phyloP scores from a whole-genome alignment of 1,140 invertebrate species.

The Pomacea maculata region DNA sequence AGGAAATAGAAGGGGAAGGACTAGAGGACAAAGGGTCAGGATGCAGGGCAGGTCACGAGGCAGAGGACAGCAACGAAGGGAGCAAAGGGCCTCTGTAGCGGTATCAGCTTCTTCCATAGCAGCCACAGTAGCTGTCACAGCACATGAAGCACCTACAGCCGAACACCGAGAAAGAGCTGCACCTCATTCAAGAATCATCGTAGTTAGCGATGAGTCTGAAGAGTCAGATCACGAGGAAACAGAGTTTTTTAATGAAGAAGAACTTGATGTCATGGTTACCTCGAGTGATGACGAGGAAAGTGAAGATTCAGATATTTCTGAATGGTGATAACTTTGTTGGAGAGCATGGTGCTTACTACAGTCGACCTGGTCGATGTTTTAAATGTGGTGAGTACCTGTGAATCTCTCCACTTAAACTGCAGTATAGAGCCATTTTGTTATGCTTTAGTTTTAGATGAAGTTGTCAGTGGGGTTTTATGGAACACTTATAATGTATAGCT shows the following conservation, averaged over 20 bases:
- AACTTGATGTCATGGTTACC: background rate
- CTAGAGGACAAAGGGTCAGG: conserved; percentile 8
- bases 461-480: background rate
- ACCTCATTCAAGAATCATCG: background rate
- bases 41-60: conserved; percentile 17
- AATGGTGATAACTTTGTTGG: conserved; percentile 34
- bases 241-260: background rate
- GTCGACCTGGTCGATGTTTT: conserved; percentile 48
- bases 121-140: background rate
- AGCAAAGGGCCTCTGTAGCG: background rate
- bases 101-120: background rate
- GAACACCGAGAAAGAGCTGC: background rate
- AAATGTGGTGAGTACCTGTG: conserved; percentile 46
- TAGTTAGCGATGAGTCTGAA: background rate
- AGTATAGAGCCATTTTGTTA: background rate
- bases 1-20: background rate
- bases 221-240: background rate
- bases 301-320: conserved; percentile 5
- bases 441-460: conserved; percentile 1
- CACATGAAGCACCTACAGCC: conserved; percentile 5
- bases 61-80: background rate
- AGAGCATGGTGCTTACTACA: conserved; percentile 42
- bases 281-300: conserved; percentile 14
- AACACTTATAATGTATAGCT: background rate
- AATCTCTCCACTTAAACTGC: background rate